Percentiles rank a stretch among this genome's conserved stretches.
phyloP scores from a whole-genome alignment of 2,888 invertebrate species.

The Oligia latruncula region DNA sequence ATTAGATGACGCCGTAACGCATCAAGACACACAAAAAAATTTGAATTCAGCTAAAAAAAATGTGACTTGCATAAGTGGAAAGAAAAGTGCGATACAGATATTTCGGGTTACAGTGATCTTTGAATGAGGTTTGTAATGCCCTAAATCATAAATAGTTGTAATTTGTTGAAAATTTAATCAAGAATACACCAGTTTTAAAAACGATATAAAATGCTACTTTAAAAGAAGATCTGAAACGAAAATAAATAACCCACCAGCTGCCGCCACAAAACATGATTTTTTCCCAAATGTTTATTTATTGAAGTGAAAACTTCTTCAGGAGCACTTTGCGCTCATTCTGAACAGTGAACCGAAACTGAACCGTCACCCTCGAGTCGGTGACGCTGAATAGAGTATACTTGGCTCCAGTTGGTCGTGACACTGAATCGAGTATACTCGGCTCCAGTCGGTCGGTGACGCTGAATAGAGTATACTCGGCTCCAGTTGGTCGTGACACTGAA shows the following conservation, averaged over 20 bases:
- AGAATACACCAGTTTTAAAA: neutral
- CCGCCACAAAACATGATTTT: too few relatives aligned
- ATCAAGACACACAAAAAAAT: neutral
- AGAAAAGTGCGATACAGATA: neutral
- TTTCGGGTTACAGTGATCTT: neutral
- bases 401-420: too few relatives aligned
- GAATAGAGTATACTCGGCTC: too few relatives aligned
- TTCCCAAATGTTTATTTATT: neutral
- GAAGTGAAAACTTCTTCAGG: neutral
- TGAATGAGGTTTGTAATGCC: neutral
- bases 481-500: too few relatives aligned
- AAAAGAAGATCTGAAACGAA: too few relatives aligned
- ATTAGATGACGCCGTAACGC: neutral
- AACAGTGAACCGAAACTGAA: neutral
- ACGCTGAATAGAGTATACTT: neutral
- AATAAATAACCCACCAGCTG: neutral
- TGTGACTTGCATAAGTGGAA: neutral
- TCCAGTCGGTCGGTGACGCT: too few relatives aligned
- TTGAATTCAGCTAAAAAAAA: neutral
- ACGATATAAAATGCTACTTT: neutral
- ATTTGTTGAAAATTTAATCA: neutral
- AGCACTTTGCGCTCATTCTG: neutral
- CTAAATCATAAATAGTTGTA: neutral
- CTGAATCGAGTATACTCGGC: too few relatives aligned
- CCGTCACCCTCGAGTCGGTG: neutral